Percentiles rank a stretch among this genome's conserved stretches.
Evolutionary conservation across 1,140 invertebrate species (phyloP).

Genomic region (Lutraria rhynchaena): DNA sequence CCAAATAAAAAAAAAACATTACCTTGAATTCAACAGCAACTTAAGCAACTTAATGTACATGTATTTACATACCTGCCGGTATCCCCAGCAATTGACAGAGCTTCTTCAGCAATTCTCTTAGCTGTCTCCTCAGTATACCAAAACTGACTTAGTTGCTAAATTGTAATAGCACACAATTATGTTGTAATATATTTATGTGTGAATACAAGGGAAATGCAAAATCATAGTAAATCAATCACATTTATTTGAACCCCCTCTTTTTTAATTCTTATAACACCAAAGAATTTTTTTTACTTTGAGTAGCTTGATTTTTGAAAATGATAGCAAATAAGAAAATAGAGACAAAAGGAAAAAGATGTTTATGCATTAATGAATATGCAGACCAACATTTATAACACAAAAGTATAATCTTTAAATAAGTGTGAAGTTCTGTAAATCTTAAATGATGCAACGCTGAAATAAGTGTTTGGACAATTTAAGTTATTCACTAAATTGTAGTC

Average conservation of each 20-base stretch:
- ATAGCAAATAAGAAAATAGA: background rate
- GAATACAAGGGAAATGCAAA: background rate
- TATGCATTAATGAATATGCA: no score
- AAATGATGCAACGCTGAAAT: no score
- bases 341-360: no score
- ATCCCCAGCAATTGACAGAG: slow-evolving; percentile 83
- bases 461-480: no score
- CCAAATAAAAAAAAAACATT: background rate
- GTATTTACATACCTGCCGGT: slow-evolving; percentile 83
- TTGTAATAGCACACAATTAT: slow-evolving; percentile 69
- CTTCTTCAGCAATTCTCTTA: slow-evolving; percentile 86
- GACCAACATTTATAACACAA: no score
- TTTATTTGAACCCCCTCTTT: background rate
- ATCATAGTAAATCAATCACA: background rate
- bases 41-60: background rate
- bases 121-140: slow-evolving; percentile 95
- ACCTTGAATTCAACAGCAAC: background rate
- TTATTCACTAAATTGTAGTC: no score
- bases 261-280: background rate
- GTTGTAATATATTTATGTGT: background rate
- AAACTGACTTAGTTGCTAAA: slow-evolving; percentile 97
- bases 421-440: no score
- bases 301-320: background rate
- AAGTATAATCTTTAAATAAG: no score
- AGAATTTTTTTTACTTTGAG: background rate